Evolutionary conservation across 2,797 vertebrate genomes (phyloP).

Genomic region (Melanotaenia boesemani): DNA sequence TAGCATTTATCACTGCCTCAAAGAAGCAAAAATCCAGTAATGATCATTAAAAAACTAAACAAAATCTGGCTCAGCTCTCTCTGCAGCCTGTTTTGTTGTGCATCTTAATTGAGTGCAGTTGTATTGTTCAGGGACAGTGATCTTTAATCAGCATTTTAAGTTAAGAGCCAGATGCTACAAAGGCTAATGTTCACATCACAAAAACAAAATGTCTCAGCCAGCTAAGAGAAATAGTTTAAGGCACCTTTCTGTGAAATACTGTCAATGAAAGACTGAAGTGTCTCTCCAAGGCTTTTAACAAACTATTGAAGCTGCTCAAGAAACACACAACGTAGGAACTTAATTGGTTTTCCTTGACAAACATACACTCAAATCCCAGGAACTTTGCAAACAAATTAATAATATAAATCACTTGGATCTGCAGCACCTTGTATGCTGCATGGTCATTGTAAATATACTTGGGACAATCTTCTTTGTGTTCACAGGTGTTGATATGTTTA

Average conservation of each 20-base stretch:
- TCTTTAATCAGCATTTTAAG: conserved; percentile 61
- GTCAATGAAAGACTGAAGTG: conserved; percentile 24
- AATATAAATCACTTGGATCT: not conserved
- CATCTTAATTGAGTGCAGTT: conserved; percentile 58
- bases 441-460: conserved; percentile 18
- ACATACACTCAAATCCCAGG: not conserved
- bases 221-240: conserved; percentile 27
- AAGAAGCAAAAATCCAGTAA: conserved; percentile 24
- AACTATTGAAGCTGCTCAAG: conserved; percentile 6
- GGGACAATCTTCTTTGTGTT: conserved; percentile 17
- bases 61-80: conserved; percentile 11
- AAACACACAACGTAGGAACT: conserved; percentile 9
- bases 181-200: conserved; percentile 44
- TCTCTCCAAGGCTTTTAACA: conserved; percentile 18
- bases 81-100: conserved; percentile 36
- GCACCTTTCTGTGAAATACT: conserved; percentile 22
- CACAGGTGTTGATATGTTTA: not conserved
- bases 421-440: conserved; percentile 1
- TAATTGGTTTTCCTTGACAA: conserved; percentile 3
- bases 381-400: conserved; percentile 1
- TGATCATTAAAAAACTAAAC: conserved; percentile 38
- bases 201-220: conserved; percentile 40
- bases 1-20: conserved; percentile 18
- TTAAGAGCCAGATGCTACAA: conserved; percentile 44
- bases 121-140: conserved; percentile 47